phyloP scores from a whole-genome alignment of 2,888 invertebrate species.

The Cremastinae sp. region DNA sequence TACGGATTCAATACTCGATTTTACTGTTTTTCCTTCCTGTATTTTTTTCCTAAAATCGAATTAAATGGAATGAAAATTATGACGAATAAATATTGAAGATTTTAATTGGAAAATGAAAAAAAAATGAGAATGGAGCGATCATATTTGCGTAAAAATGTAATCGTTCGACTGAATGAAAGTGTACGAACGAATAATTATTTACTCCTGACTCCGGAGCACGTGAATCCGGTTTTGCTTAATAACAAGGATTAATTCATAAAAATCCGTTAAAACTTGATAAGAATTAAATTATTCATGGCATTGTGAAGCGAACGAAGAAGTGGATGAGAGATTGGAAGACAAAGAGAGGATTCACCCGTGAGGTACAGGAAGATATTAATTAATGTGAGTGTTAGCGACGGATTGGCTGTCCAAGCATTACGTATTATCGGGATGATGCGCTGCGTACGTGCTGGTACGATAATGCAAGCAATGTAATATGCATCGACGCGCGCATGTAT shows the following conservation, averaged over 20 bases:
- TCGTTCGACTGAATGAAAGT: too few relatives aligned
- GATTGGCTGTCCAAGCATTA: constrained; percentile 36
- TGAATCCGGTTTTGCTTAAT: neutral
- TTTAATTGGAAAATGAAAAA: too few relatives aligned
- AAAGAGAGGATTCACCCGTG: neutral
- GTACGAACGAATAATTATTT: too few relatives aligned
- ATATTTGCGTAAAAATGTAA: too few relatives aligned
- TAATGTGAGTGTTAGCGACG: constrained; percentile 20
- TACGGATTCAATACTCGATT: too few relatives aligned
- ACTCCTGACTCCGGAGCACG: neutral
- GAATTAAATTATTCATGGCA: constrained; percentile 14
- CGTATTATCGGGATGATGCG: constrained; percentile 18
- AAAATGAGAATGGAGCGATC: too few relatives aligned
- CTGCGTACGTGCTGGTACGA: constrained; percentile 32
- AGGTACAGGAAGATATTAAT: constrained; percentile 43
- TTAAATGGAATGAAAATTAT: too few relatives aligned
- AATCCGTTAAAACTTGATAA: neutral
- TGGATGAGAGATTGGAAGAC: too few relatives aligned
- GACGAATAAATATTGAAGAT: too few relatives aligned
- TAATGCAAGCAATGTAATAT: constrained; percentile 18
- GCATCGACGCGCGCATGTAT: constrained; percentile 15
- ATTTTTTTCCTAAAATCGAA: too few relatives aligned
- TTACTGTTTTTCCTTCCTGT: too few relatives aligned
- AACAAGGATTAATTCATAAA: neutral
- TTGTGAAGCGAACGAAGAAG: neutral